These are phyloP conservation scores for Salmo trutta DNA, from an alignment of 2,797 vertebrate genomes.

Conservation along the genomic window DNA sequence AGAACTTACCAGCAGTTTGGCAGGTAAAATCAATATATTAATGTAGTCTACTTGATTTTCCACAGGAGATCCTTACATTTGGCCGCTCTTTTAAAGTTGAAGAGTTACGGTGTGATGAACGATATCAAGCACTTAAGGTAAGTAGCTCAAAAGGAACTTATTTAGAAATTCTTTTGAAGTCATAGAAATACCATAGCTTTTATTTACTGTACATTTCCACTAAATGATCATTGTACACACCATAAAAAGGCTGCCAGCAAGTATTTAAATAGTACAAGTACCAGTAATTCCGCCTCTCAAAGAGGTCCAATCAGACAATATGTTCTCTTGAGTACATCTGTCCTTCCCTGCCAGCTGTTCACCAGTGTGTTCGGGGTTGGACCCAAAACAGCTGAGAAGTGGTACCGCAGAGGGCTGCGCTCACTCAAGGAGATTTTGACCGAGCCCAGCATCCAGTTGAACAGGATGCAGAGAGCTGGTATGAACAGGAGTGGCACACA, in stretches of 20 bases:
- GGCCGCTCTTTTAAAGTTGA: slow-evolving; percentile 84
- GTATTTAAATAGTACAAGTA: slow-evolving; percentile 32
- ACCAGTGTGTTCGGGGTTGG: slow-evolving; percentile 96
- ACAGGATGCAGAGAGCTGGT: slow-evolving; percentile 94
- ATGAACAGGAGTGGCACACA: slow-evolving; percentile 22
- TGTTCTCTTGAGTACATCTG: slow-evolving; percentile 54
- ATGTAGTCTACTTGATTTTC: slow-evolving; percentile 19
- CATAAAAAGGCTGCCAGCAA: neutral
- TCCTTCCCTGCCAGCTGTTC: slow-evolving; percentile 82
- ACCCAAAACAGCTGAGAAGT: slow-evolving; percentile 91
- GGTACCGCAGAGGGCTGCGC: slow-evolving; percentile 87
- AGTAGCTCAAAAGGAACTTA: slow-evolving; percentile 27
- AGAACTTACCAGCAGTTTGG: neutral
- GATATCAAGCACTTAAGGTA: slow-evolving; percentile 91
- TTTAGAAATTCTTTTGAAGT: neutral
- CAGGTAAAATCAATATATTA: neutral
- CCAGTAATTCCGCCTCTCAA: slow-evolving; percentile 29
- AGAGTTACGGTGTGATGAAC: slow-evolving; percentile 81
- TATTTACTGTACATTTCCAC: too few species aligned
- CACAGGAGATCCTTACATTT: slow-evolving; percentile 88
- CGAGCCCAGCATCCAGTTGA: slow-evolving; percentile 79
- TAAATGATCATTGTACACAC: too few species aligned
- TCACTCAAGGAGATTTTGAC: slow-evolving; percentile 80
- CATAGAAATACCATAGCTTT: too few species aligned
- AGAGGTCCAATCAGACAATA: slow-evolving; percentile 44